Percentiles rank a stretch among this genome's conserved stretches.
Conservation (phyloP, 2,797 vertebrate species). For the Halcyon badia region DNA sequence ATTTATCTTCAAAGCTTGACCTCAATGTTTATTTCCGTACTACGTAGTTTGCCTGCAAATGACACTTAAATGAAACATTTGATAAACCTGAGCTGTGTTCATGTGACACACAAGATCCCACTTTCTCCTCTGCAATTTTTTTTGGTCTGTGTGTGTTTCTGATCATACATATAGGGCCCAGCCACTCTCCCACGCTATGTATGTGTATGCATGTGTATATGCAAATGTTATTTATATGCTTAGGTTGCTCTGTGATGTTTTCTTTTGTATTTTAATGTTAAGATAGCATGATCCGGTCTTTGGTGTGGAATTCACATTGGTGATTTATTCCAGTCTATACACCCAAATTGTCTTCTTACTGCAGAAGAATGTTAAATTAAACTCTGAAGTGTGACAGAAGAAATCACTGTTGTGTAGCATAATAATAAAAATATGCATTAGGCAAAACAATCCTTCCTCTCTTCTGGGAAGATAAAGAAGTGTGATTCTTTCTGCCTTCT, state of each 20-base stretch:
- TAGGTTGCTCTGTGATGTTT: neutral
- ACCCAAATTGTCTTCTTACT: neutral
- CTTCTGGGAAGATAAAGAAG: neutral
- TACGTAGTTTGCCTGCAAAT: neutral
- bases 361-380: neutral
- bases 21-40: neutral
- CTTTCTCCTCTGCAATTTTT: neutral
- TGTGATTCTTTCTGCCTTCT: neutral
- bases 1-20: neutral
- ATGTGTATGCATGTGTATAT: neutral
- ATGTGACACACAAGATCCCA: neutral
- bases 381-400: neutral
- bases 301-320: neutral
- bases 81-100: neutral
- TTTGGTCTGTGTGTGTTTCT: neutral
- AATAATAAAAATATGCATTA: neutral
- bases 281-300: neutral
- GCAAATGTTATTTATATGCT: neutral
- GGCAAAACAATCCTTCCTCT: neutral
- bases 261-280: neutral
- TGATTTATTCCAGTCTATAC: neutral
- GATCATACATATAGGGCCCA: neutral
- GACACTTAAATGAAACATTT: neutral
- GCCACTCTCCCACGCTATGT: neutral
- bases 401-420: neutral